A percentile compares a stretch with the other conserved stretches of the same genome.
These are phyloP conservation scores for Rhabdophis nuchalis DNA, from an alignment of 2,797 vertebrate species.

Conservation along the genomic window DNA sequence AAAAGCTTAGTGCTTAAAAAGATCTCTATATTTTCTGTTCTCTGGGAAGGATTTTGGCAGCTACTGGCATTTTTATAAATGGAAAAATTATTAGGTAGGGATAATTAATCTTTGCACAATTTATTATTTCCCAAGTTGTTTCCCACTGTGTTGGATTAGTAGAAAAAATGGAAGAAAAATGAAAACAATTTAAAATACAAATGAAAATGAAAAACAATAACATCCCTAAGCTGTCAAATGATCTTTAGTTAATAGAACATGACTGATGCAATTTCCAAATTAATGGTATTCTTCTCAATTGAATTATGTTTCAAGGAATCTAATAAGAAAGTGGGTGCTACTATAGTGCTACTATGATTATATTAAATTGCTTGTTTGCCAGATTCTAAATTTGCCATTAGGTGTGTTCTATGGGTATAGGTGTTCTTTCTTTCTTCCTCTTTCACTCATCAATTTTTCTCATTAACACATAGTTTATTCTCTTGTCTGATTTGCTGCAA, in stretches of 20 bases:
- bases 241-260: slow-evolving; percentile 10
- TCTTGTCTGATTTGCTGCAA: background rate
- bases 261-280: background rate
- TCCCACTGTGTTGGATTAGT: background rate
- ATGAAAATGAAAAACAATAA: slow-evolving; percentile 21
- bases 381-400: background rate
- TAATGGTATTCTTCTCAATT: slow-evolving; percentile 2
- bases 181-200: background rate
- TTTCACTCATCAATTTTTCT: background rate
- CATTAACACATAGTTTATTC: background rate
- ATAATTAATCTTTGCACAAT: background rate
- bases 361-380: background rate
- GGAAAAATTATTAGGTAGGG: background rate
- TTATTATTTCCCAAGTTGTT: background rate
- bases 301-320: background rate
- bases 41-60: background rate
- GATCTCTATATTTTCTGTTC: background rate
- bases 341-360: background rate
- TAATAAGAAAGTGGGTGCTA: background rate
- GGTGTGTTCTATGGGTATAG: background rate
- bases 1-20: background rate
- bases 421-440: too few relatives aligned
- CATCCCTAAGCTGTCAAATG: background rate
- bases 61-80: background rate
- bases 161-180: background rate